Conservation (phyloP, 64 coral and sea anemone species). For the Montipora foliosa region DNA sequence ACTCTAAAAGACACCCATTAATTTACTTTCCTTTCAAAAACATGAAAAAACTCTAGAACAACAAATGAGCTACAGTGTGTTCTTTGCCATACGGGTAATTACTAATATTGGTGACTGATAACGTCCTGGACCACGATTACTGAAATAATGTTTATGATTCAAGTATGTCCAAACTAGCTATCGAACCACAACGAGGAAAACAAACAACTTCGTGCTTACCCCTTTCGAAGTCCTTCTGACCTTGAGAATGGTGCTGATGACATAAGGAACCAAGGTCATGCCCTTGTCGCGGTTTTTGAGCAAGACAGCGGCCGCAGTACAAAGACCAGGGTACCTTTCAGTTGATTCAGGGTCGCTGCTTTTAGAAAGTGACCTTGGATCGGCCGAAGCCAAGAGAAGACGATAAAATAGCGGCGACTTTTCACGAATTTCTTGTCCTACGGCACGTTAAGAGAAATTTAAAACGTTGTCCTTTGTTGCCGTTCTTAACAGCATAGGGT, state of each 20-base stretch:
- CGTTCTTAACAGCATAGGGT: background rate
- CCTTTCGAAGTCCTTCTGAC: background rate
- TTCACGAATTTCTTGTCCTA: slow-evolving; percentile 29
- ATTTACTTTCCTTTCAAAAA: background rate
- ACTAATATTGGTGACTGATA: background rate
- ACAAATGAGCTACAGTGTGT: background rate
- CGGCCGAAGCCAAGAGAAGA: slow-evolving; percentile 3
- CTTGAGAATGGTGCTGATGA: background rate
- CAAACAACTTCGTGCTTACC: background rate
- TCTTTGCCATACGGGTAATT: background rate
- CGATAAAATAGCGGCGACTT: slow-evolving; percentile 15
- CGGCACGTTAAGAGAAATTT: slow-evolving; percentile 17
- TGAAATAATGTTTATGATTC: background rate
- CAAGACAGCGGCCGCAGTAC: background rate
- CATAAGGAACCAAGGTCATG: background rate
- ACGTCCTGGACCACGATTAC: background rate
- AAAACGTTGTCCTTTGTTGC: background rate
- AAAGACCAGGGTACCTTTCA: background rate
- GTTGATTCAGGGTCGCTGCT: background rate
- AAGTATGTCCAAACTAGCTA: background rate
- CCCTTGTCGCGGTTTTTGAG: background rate
- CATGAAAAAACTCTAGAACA: background rate
- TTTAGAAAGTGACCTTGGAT: background rate
- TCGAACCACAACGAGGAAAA: background rate
- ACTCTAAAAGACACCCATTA: background rate